phyloP scores from a whole-genome alignment of 1,140 invertebrate genomes.

The Lithobius niger region DNA sequence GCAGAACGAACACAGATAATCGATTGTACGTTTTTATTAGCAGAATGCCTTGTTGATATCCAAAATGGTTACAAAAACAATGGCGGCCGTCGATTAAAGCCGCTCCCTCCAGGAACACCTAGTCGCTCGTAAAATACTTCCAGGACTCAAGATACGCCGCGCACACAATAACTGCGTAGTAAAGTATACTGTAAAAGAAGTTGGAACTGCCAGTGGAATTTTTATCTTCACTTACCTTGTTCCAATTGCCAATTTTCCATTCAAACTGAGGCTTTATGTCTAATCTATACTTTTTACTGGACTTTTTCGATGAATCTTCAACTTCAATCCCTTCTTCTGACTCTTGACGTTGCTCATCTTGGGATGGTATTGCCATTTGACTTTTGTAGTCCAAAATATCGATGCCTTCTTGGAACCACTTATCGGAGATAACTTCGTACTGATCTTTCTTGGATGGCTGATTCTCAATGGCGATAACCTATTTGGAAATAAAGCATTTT shows the following conservation, averaged over 20 bases:
- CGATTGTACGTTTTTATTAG: too few relatives aligned
- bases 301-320: not conserved
- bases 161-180: too few relatives aligned
- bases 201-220: too few relatives aligned
- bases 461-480: not conserved
- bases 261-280: conserved; percentile 15
- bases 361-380: conserved; percentile 16
- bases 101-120: too few relatives aligned
- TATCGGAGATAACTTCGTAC: not conserved
- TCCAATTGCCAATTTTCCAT: conserved; percentile 20
- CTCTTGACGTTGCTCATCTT: conserved; percentile 12
- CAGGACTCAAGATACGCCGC: too few relatives aligned
- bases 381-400: conserved; percentile 19
- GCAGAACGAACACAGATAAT: too few relatives aligned
- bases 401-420: conserved; percentile 1
- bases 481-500: too few relatives aligned
- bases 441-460: not conserved
- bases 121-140: too few relatives aligned
- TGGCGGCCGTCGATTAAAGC: too few relatives aligned
- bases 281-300: conserved; percentile 9
- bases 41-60: too few relatives aligned
- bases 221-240: conserved; percentile 20
- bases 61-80: too few relatives aligned
- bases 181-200: too few relatives aligned
- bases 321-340: not conserved